A percentile compares a stretch with the other conserved stretches of the same genome.
phyloP scores from a whole-genome alignment of 2,888 invertebrate genomes.

The Archips xylosteana region DNA sequence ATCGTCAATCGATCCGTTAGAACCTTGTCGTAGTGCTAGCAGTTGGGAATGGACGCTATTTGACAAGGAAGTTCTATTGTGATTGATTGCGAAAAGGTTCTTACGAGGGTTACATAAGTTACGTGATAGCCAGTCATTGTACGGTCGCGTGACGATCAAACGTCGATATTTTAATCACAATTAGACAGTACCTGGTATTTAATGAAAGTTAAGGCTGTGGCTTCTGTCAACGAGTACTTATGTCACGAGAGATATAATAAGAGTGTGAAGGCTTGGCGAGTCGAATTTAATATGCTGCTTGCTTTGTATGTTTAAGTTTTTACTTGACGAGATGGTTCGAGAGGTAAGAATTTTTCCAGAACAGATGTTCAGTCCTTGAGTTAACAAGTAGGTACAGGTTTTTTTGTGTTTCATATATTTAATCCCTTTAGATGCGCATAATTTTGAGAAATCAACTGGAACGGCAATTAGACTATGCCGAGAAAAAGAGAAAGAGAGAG shows the following conservation, averaged over 20 bases:
- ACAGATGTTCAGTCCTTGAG: no score
- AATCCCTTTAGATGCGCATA: no score
- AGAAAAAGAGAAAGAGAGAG: no score
- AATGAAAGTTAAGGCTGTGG: conserved; percentile 30
- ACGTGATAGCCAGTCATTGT: conserved; percentile 25
- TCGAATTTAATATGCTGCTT: background rate
- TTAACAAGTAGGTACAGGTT: no score
- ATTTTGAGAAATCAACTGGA: no score
- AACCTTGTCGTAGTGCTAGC: conserved; percentile 1
- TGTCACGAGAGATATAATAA: background rate
- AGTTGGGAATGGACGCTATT: background rate
- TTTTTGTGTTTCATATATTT: no score
- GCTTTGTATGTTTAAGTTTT: background rate
- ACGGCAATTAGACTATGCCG: no score
- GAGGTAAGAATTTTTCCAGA: no score
- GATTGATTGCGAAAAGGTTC: background rate
- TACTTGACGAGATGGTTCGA: background rate
- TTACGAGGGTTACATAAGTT: conserved; percentile 7
- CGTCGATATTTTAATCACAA: conserved; percentile 33
- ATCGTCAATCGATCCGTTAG: background rate
- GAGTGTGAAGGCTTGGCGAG: no score
- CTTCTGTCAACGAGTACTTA: background rate
- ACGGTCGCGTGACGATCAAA: conserved; percentile 27
- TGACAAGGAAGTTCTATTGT: background rate
- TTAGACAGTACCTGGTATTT: conserved; percentile 27